These are phyloP conservation scores for Rhadina sibilatrix DNA, from an alignment of 2,113 vertebrate species.

Conservation along the genomic window DNA sequence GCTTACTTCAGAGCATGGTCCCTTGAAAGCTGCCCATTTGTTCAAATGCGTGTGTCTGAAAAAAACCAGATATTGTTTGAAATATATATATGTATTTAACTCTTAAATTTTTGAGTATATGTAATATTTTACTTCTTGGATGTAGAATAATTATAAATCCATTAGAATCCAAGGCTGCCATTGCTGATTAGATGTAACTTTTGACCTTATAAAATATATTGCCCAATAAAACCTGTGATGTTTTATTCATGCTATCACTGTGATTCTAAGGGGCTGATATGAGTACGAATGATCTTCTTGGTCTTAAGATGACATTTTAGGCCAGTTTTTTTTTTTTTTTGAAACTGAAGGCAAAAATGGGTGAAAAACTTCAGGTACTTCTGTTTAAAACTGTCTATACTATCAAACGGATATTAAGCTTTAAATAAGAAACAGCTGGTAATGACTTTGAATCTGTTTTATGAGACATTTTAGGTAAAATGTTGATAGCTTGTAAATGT, in stretches of 20 bases:
- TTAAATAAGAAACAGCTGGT: conserved; percentile 59
- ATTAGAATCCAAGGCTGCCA: not conserved
- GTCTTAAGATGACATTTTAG: not conserved
- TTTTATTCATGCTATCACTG: not conserved
- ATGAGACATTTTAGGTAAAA: conserved; percentile 65
- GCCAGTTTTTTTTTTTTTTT: not conserved
- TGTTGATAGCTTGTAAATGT: conserved; percentile 66
- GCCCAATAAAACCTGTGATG: not conserved
- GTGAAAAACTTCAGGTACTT: not conserved
- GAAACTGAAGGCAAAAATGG: not conserved
- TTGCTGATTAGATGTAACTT: not conserved
- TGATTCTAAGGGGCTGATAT: not conserved
- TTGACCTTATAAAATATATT: not conserved
- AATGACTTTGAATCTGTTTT: conserved; percentile 52
- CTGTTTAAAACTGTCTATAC: not conserved
- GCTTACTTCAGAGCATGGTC: not conserved
- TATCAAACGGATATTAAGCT: not conserved
- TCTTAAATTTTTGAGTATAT: not conserved
- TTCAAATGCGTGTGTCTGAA: not conserved
- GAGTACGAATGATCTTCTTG: not conserved
- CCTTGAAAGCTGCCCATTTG: not conserved
- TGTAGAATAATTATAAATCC: not conserved
- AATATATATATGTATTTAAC: not conserved
- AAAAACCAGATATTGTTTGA: not conserved
- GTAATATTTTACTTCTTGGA: not conserved